Conservation (phyloP, 2,113 vertebrate genomes). For the Epinephelus fuscoguttatus region DNA sequence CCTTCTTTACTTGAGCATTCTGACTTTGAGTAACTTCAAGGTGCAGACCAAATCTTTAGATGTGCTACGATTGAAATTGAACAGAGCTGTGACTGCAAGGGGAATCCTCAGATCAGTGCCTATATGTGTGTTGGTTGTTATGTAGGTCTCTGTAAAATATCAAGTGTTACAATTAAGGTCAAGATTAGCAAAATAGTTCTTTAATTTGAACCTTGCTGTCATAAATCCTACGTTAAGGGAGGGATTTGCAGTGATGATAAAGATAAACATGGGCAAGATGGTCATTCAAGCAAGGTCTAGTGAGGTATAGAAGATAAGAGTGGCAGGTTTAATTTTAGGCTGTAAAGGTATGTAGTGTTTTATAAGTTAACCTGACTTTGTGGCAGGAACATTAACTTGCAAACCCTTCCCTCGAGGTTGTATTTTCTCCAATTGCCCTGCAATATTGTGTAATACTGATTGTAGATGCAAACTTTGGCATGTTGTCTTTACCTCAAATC, state of each 20-base stretch:
- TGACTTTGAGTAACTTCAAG: background rate
- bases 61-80: background rate
- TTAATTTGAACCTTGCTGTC: background rate
- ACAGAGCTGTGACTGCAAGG: background rate
- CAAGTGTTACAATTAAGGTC: background rate
- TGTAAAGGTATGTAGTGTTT: background rate
- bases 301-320: background rate
- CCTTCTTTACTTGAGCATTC: background rate
- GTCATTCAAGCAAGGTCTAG: background rate
- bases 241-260: background rate
- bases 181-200: background rate
- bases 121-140: background rate
- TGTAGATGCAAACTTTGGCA: background rate
- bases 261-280: background rate
- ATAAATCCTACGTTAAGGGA: accelerated
- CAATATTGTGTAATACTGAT: background rate
- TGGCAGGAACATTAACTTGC: background rate
- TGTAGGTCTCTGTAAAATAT: background rate
- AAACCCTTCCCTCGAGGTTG: background rate
- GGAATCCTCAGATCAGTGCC: background rate
- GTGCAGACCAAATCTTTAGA: background rate
- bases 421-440: background rate
- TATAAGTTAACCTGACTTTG: background rate
- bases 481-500: background rate
- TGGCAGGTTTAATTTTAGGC: background rate